Conservation (phyloP, 2,113 vertebrate species). For the Gnathonemus longibarbis region DNA sequence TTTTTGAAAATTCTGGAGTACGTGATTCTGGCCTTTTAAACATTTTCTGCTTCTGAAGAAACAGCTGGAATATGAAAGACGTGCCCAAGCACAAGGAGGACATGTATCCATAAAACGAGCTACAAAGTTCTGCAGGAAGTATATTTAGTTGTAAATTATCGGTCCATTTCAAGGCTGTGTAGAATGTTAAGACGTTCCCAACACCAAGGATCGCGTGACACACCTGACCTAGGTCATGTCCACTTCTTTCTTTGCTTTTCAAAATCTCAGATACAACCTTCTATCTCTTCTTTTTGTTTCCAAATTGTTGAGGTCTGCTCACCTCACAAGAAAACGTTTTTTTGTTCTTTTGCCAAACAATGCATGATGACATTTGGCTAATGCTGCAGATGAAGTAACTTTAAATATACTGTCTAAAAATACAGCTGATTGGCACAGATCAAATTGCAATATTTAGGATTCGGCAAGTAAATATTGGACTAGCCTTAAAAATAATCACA, state of each 20-base stretch:
- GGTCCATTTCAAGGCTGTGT: not conserved
- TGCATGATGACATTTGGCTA: not conserved
- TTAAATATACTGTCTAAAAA: not conserved
- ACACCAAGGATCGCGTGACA: fast-evolving
- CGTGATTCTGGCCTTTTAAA: not conserved
- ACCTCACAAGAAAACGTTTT: too few species aligned
- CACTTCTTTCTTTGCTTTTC: not conserved
- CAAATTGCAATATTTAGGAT: not conserved
- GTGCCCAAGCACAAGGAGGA: not conserved
- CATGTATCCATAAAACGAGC: not conserved
- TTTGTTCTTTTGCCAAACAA: not conserved
- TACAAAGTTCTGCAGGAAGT: not conserved
- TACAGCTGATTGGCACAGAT: not conserved
- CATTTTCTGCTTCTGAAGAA: not conserved
- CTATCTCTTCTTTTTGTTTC: not conserved
- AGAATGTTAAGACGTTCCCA: not conserved
- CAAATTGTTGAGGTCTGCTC: not conserved
- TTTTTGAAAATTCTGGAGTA: not conserved
- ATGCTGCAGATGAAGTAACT: not conserved
- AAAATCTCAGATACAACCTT: not conserved
- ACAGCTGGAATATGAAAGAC: not conserved
- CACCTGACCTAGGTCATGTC: not conserved
- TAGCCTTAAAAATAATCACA: not conserved
- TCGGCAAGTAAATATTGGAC: not conserved
- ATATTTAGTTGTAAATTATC: not conserved